Evolutionary conservation across 2,797 vertebrate species (phyloP), one percentile per base, ranked within the genome.

Genomic region (Helarctos malayanus): DNA sequence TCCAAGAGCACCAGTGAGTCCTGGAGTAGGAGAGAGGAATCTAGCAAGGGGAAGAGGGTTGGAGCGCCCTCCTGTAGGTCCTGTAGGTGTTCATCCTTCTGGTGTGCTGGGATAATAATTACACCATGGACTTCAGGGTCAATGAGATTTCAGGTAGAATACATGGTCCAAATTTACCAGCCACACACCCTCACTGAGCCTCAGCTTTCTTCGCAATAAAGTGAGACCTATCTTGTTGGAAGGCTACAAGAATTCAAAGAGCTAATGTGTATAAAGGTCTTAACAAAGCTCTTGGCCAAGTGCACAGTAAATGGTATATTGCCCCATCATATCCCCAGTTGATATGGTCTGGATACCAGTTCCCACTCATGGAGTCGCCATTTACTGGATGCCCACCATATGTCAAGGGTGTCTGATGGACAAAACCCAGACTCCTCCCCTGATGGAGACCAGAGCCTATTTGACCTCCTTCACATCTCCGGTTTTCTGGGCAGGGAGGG

Each of bases 31-130:
- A 18, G 6, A 63, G n/a, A 92, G 29, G 41, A 89, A n/a, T 12
- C 29, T 4, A 18, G 5, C 0, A 7, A 78, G 12, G 1, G 15
- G 7, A 35, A 23, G 12, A 3, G 2, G 65, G 3, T 1, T 45
- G 25, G 14, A 25, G 21, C 1, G 7, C 29, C 41, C 27, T 15
- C 27, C 41, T 41, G 41, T 41, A 41, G 11, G 56, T 35, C 35
- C 52, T 21, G 21, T 6, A 3, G 14, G 12, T 29, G 4, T 2
- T 54, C 27, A 23, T 71, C 45, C 23, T 1, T 56, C 35, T n/a
- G 15, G 14, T 56, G 1, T n/a, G 21, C 47, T 38, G 16, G 29
- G 23, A 41, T n/a, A 16, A 78, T 49, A n/a, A 65, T 13, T n/a
- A 84, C 16, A 80, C 29, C 38, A 10, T 35, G 23, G 23, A 54